A percentile compares a stretch with the other conserved stretches of the same genome.
Evolutionary conservation across 1,140 invertebrate genomes (phyloP).

Genomic region (Euura lappo): DNA sequence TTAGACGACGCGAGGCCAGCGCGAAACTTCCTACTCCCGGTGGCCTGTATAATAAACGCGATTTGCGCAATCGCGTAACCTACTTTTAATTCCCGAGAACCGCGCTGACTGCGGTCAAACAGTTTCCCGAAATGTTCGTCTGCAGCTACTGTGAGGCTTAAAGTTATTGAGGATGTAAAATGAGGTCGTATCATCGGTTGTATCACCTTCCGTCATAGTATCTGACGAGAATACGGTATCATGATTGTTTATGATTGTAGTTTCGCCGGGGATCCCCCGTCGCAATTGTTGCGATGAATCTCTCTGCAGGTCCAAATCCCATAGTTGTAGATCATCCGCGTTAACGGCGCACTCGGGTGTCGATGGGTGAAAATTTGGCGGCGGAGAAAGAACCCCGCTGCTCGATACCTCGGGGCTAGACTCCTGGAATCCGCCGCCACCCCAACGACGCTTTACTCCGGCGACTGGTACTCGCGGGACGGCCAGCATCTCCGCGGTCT

Average conservation of each 20-base stretch:
- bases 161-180: no score
- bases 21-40: not conserved
- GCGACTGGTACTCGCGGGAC: constrained; percentile 52
- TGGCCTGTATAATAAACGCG: no score
- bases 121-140: not conserved
- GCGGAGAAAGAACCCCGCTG: constrained; percentile 49
- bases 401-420: constrained; percentile 60
- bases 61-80: constrained; percentile 1
- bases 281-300: constrained; percentile 14
- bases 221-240: constrained; percentile 47
- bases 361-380: constrained; percentile 60
- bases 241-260: constrained; percentile 20
- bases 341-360: constrained; percentile 68
- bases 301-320: constrained; percentile 72
- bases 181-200: constrained; percentile 7
- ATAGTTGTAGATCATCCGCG: constrained; percentile 80
- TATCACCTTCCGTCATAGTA: constrained; percentile 45
- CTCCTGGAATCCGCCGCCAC: constrained; percentile 58
- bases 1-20: not conserved
- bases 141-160: no score
- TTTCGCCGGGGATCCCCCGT: constrained; percentile 6
- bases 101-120: not conserved
- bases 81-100: constrained; percentile 1
- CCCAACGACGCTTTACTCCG: constrained; percentile 51
- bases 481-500: constrained; percentile 41